Conservation (phyloP, 2,797 vertebrate genomes). For the Coracias cyanogaster region DNA sequence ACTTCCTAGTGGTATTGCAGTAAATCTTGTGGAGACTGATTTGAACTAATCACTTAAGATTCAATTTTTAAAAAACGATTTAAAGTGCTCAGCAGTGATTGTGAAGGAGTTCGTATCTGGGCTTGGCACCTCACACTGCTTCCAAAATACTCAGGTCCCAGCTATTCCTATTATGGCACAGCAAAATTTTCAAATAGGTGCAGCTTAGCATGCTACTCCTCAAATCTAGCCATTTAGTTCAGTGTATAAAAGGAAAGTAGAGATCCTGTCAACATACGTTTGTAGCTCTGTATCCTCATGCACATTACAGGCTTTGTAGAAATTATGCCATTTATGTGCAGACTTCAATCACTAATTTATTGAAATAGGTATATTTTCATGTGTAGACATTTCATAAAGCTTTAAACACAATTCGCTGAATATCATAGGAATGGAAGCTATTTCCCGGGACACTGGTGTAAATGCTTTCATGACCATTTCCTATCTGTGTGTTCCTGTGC, state of each 20-base stretch:
- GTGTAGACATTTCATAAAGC: neutral
- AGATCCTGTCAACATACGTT: neutral
- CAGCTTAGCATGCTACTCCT: neutral
- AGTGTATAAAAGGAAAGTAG: neutral
- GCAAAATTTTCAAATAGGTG: neutral
- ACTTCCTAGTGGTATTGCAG: neutral
- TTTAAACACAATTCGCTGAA: neutral
- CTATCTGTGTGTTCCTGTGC: neutral
- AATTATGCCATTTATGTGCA: neutral
- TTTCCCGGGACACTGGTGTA: neutral
- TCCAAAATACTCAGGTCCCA: neutral
- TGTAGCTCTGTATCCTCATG: neutral
- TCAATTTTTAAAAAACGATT: neutral
- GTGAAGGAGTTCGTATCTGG: neutral
- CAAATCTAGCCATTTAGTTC: neutral
- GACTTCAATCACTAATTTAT: neutral
- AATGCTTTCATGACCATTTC: neutral
- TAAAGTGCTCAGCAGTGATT: neutral
- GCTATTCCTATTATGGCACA: neutral
- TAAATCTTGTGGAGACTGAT: neutral
- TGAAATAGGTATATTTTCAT: neutral
- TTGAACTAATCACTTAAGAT: neutral
- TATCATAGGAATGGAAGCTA: neutral
- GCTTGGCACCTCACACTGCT: neutral
- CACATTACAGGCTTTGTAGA: neutral